Conservation (phyloP, 2,888 invertebrate species). For the Ceramica pisi region DNA sequence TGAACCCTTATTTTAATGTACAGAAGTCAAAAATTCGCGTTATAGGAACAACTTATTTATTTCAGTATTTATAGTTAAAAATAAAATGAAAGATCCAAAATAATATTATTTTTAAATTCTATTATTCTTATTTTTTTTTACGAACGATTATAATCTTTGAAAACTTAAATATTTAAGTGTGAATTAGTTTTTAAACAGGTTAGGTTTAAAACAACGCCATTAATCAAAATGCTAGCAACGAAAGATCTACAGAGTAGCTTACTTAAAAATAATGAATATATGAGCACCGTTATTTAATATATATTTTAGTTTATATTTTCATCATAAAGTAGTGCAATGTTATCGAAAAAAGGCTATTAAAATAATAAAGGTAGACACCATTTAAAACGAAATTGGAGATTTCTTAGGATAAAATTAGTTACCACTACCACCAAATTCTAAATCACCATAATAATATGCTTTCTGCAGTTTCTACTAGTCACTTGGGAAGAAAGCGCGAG, state of each 20-base stretch:
- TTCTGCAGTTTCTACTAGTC: not conserved
- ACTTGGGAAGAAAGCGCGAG: not conserved
- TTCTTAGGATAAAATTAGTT: constrained; percentile 6
- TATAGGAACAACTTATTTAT: constrained; percentile 7
- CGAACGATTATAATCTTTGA: not conserved
- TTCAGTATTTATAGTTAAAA: not conserved
- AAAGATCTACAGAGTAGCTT: not conserved
- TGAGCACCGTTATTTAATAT: not conserved
- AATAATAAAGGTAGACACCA: not conserved
- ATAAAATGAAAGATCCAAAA: not conserved
- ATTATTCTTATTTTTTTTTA: not conserved
- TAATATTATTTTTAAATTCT: not conserved
- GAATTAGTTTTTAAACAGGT: constrained; percentile 5
- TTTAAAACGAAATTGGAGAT: constrained; percentile 31
- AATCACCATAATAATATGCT: no score
- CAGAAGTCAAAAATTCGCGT: not conserved
- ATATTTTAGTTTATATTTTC: not conserved
- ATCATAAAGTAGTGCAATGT: constrained; percentile 11
- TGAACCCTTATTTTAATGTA: not conserved
- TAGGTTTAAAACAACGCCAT: constrained; percentile 6
- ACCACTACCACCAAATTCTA: not conserved
- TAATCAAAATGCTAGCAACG: constrained; percentile 8
- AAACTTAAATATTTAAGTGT: not conserved
- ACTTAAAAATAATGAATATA: not conserved
- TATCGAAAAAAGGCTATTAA: not conserved